Evolutionary conservation across 2,113 vertebrate genomes (phyloP), one percentile per base, ranked within the genome.

Genomic region (Antigone vipio): DNA sequence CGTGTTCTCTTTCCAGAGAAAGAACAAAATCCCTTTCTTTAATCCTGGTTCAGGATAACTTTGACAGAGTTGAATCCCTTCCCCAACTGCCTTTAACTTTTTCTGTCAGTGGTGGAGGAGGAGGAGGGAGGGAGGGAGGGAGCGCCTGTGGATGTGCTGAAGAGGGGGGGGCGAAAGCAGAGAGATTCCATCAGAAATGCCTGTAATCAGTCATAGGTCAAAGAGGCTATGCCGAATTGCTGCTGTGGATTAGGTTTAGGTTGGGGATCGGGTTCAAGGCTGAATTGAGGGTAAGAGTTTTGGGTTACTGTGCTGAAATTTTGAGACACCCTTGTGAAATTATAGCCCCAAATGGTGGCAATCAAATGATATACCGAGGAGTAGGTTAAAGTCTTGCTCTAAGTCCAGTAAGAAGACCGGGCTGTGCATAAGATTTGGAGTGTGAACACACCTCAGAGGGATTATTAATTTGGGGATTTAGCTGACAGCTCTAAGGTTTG

Each of bases 281-380:
- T 93, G 85, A 95, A 88, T 2, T 60, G 85, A 80, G 93, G 75
- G 92, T 88, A 92, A 85, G 64, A 34, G 85, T 60, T 93, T 96
- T 88, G 72, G 30, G 68, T 92, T 93, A 78, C 79, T 91, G 55
- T 13, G 52, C 76, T 89, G 86, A 95, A 94, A 91, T 93, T 92
- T 93, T 96, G 92, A 94, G 90, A 88, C 52, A 90, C 24, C 5
- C 29, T 72, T 88, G 90, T 96, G 88, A 94, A 93, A 96, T 81
- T 78, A 81, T 81, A 95, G 64, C 34, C 44, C 77, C 76, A 24
- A 52, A n/a, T 1, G 5, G 67, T 27, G 40, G 53, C 60, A 74
- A 85, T 44, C 10, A 5, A 75, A 62, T 23, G 23, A 58, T 90
- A 94, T 85, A 49, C 72, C 45, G 53, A 45, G 45, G 50, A 86